Evolutionary conservation across 2,888 invertebrate species (phyloP).

Genomic region (Polydrusus pterygomalis): DNA sequence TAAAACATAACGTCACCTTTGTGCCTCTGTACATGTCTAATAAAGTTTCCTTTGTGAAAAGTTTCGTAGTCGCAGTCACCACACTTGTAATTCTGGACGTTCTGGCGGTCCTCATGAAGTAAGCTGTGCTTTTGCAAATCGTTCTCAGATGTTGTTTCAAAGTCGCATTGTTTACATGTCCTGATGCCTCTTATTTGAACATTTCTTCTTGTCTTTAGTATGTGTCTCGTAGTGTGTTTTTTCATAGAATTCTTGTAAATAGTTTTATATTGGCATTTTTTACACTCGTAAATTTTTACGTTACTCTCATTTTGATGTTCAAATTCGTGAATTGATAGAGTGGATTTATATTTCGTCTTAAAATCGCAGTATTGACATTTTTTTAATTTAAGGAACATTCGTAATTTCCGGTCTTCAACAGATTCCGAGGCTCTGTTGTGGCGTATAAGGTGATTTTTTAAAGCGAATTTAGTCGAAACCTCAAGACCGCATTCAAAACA

Average conservation of each 20-base stretch:
- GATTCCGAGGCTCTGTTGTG: neutral
- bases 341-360: neutral
- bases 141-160: neutral
- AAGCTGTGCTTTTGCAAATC: neutral
- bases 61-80: neutral
- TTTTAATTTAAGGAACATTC: neutral
- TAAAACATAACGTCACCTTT: neutral
- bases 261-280: neutral
- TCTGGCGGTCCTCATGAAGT: neutral
- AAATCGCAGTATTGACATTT: conserved; percentile 5
- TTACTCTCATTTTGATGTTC: neutral
- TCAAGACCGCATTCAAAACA: neutral
- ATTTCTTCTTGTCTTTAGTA: neutral
- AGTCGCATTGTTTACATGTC: neutral
- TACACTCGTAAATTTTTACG: neutral
- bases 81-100: neutral
- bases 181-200: no score
- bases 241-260: neutral
- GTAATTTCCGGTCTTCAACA: neutral
- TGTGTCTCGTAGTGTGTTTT: neutral
- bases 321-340: neutral
- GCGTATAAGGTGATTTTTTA: neutral
- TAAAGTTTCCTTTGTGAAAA: neutral
- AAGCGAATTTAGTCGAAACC: neutral
- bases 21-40: neutral